Evolutionary conservation across 2,113 vertebrate species (phyloP), one percentile per base, ranked within the genome.

Genomic region (Romanogobio albipinnatus): DNA sequence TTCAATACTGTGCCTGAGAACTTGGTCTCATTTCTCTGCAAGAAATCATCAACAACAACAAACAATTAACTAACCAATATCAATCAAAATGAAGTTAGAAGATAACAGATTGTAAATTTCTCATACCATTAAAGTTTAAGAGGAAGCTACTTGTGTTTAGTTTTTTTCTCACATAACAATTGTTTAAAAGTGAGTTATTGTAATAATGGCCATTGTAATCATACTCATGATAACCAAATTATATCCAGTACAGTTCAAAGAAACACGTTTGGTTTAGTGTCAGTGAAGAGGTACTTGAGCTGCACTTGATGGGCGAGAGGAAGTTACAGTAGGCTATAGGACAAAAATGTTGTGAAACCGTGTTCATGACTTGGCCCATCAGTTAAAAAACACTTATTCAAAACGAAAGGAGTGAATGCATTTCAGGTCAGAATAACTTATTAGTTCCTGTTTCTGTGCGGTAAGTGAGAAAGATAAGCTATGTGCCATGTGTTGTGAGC

Each of bases 401-500:
- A 56, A 22, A 56, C 22, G 17, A 56, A 62, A 24, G n/a, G n/a
- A 61, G 3, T 73, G 70, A 14, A 49, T 43, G 9, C n/a, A 79
- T 26, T 47, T 19, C 39, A 47, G 7, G 24, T 33, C 4, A 51
- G n/a, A 3, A 39, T 39, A 39, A 81, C 39, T 76, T 43, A 84
- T 59, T 39, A 49, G 19, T 43, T 19, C 33, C 1, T 59, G 10
- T 51, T 8, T 39, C 19, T 11, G 10, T 56, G 53, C 6, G 22
- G 53, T 3, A 56, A 56, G 17, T 13, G 82, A 82, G 39, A 64
- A 56, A 77, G 51, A 26, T 70, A 56, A 70, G 71, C 45, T 85
- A 47, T 53, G 77, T 85, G 86, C 61, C 86, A 87, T 77, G 78
- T 85, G 86, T 83, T 82, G 39, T 7, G 26, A 77, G 33, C 83